These are phyloP conservation scores for Mobula birostris DNA, from an alignment of 2,113 vertebrate genomes.

Conservation along the genomic window DNA sequence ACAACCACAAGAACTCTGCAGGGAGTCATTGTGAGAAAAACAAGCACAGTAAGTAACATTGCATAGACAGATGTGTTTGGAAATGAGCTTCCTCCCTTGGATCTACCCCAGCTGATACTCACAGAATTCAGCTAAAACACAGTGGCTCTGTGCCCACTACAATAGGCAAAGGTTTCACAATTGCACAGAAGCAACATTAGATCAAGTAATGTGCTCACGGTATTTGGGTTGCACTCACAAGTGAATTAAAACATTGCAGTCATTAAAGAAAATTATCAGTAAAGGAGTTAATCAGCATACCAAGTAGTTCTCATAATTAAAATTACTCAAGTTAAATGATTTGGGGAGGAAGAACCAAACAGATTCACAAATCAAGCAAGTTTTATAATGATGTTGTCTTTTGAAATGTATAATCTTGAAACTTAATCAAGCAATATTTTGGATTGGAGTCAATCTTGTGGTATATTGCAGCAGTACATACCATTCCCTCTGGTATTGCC, in stretches of 20 bases:
- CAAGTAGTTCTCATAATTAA: neutral
- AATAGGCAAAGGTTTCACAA: neutral
- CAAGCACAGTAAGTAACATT: neutral
- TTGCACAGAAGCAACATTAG: neutral
- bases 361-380: neutral
- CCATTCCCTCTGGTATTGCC: neutral
- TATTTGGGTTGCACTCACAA: neutral
- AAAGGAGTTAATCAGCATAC: neutral
- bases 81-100: neutral
- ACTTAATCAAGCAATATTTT: neutral
- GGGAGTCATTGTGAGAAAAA: neutral
- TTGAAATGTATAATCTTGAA: neutral
- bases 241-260: neutral
- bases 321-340: neutral
- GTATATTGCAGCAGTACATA: neutral
- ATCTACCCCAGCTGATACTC: neutral
- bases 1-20: neutral
- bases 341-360: neutral
- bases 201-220: neutral
- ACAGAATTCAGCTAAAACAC: neutral
- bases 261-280: neutral
- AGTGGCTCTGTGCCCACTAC: constrained; percentile 5
- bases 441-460: neutral
- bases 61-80: neutral
- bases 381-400: neutral